Evolutionary conservation across 1,140 invertebrate species (phyloP), one percentile per base, ranked within the genome.

Genomic region (Bombus breviceps): DNA sequence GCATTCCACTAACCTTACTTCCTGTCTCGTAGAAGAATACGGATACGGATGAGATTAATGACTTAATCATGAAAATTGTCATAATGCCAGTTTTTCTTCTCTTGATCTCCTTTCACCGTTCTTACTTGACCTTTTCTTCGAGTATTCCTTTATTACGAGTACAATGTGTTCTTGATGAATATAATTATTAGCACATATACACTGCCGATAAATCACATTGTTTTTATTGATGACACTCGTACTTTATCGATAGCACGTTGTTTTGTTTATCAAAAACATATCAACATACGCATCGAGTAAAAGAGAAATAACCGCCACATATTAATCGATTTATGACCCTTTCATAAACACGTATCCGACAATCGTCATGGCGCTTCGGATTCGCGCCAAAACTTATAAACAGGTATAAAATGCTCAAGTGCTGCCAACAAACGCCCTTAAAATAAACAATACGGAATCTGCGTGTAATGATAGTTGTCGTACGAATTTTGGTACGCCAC

Each of bases 371-470:
- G 69, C 12, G 53, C 8, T 47, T 85, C 37, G 76, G 66, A 80
- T 47, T 85, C 39, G 83, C 68, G 83, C 77, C 83, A 85, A 80
- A 80, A 72, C n/a, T 84, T 84, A 79, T 84, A 84, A 84, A 84
- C 83, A 72, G 66, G 68, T 53, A 32, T 77, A 25, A 80, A 57
- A 39, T 57, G 57, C 37, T 13, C 28, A 47, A 80, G 57, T 39
- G 76, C 18, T 79, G 83, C 68, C 83, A 80, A 80, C 57, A 47
- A 80, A 72, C 66, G 69, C 43, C 41, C 53, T 80, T 53, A 80
- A 85, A 85, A 85, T 59, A 85, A 84, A 37, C 68, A 80, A 71
- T 8, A 47, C 43, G 22, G 41, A 71, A 28, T 39, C 32, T 47
- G 62, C n/a, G 77, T 72, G 57, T 72, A 84, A 79, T 75, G 81